phyloP scores from a whole-genome alignment of 2,888 invertebrate genomes.

The Alentia gelatinosa region DNA sequence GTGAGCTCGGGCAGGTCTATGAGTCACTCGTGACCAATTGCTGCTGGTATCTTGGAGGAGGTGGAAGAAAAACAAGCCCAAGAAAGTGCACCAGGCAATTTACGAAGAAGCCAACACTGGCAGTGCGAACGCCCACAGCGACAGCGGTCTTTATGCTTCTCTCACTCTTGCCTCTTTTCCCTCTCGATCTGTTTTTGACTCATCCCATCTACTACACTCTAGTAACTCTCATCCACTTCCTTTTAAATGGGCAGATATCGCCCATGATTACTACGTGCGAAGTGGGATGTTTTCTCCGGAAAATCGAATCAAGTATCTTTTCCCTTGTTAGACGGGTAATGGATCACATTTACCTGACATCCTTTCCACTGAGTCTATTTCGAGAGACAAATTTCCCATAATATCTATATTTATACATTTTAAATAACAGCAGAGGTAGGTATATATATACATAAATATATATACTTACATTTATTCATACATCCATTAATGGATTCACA shows the following conservation, averaged over 20 bases:
- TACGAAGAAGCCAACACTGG: neutral
- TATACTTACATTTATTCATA: neutral
- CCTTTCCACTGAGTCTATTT: no score
- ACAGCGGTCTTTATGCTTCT: neutral
- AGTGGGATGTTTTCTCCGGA: no score
- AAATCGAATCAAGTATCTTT: no score
- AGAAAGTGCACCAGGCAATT: conserved; percentile 22
- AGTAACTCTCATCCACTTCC: no score
- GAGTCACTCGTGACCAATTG: conserved; percentile 11
- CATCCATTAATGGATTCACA: neutral
- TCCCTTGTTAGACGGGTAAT: no score
- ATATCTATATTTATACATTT: neutral
- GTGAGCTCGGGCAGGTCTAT: neutral
- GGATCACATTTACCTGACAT: no score
- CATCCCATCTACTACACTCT: no score
- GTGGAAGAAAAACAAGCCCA: neutral
- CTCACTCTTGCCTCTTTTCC: neutral
- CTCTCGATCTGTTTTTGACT: neutral
- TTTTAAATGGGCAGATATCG: no score
- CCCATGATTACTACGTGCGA: no score
- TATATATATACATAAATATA: neutral
- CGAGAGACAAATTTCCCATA: no score
- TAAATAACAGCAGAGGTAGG: neutral
- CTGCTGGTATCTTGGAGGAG: neutral
- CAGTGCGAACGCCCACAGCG: neutral